phyloP scores from a whole-genome alignment of 2,113 vertebrate genomes.

The Lepus timidus region DNA sequence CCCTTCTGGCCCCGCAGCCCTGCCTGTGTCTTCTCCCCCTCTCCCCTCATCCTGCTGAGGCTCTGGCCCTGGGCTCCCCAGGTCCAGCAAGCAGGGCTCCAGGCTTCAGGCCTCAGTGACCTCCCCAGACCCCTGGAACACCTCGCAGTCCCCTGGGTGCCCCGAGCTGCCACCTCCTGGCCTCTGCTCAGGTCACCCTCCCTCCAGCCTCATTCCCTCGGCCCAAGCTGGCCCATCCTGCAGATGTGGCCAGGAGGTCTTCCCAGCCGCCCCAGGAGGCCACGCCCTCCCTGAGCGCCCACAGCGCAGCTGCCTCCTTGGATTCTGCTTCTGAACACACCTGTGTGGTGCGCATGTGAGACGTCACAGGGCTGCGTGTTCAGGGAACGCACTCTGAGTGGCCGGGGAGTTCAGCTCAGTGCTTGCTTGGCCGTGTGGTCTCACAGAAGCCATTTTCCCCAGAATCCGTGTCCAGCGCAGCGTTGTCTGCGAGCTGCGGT shows the following conservation, averaged over 20 bases:
- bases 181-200: not conserved
- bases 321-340: rapidly evolving
- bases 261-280: not conserved
- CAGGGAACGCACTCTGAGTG: not conserved
- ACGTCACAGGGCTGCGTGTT: too few relatives aligned
- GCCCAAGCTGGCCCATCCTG: not conserved
- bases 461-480: not conserved
- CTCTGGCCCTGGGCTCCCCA: too few relatives aligned
- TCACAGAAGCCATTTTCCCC: not conserved
- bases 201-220: not conserved
- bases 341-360: rapidly evolving
- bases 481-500: not conserved
- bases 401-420: too few relatives aligned
- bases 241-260: too few relatives aligned
- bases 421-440: not conserved
- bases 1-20: not conserved
- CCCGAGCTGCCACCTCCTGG: not conserved
- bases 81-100: not conserved
- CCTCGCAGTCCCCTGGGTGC: not conserved
- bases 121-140: not conserved
- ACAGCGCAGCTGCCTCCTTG: not conserved
- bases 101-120: too few relatives aligned
- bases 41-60: not conserved
- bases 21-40: not conserved
- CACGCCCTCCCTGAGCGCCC: not conserved